A percentile compares a stretch with the other conserved stretches of the same genome.
Evolutionary conservation across 1,140 invertebrate genomes (phyloP).

Genomic region (Acromyrmex heyeri): DNA sequence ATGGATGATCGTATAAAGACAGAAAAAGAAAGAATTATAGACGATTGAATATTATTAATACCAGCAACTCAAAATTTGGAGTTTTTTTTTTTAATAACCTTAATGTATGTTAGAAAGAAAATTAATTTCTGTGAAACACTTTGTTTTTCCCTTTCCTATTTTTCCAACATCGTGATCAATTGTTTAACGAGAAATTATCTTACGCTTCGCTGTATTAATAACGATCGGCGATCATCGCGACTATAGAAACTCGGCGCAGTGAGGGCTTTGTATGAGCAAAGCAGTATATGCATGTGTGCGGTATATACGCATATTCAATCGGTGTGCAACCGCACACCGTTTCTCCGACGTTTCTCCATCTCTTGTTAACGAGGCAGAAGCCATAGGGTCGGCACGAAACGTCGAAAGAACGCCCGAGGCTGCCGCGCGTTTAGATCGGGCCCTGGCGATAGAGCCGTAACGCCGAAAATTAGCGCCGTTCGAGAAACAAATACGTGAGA

Average conservation of each 20-base stretch:
- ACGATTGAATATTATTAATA: not conserved
- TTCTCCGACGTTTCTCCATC: constrained; percentile 61
- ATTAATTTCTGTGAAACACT: not conserved
- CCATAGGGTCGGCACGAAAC: constrained; percentile 51
- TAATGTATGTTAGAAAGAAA: not conserved
- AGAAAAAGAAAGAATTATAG: not conserved
- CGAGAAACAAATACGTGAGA: constrained; percentile 78
- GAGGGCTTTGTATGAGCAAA: not conserved
- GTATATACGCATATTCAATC: constrained; percentile 1
- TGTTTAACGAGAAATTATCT: not conserved
- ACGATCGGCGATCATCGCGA: constrained; percentile 18
- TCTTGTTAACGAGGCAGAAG: constrained; percentile 68
- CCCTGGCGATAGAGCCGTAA: constrained; percentile 80
- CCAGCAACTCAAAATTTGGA: not conserved
- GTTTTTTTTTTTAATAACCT: not conserved
- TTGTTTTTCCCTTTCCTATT: not conserved
- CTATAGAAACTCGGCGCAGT: constrained; percentile 23
- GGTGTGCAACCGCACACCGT: not conserved
- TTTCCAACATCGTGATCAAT: constrained; percentile 6
- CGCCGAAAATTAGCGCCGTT: constrained; percentile 82
- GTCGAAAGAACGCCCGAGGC: constrained; percentile 63
- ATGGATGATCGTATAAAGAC: not conserved
- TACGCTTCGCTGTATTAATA: not conserved
- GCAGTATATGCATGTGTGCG: not conserved
- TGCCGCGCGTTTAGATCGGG: constrained; percentile 62